Base-by-base conservation (phyloP, 2,113 vertebrate genomes). In the Sebastes fasciatus region DNA sequence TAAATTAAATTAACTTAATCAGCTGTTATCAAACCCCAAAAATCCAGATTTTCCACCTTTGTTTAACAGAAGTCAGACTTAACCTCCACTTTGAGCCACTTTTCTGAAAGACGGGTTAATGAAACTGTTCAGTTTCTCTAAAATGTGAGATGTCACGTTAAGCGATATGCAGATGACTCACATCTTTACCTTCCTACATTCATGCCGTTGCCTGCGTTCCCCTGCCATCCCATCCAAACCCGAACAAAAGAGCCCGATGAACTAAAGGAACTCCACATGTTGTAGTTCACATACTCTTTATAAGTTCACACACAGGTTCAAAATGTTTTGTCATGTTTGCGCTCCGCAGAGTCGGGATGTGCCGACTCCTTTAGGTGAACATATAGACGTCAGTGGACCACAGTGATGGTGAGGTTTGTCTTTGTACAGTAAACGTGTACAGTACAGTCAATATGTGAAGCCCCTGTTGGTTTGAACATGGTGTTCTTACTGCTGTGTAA, bases 401-500 rank as follows among this genome's bases (percentile, higher is more conserved):
- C 86, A 43, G 75, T 78, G 66, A 80, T 62, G 75, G 77, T 83
- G 84, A 84, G 16, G 71, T 81, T 79, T 49, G 84, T 91, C 49
- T 85, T 87, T 76, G 79, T 89, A 83, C 89, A 86, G 82, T 91
- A 62, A 76, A 70, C 58, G 67, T 34, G 34, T 86, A 72, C 74
- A 57, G 79, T 90, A 70, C 66, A 80, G 80, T 88, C 72, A 54
- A 52, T 68, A 42, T 81, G 85, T 88, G 76, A 81, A 79, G 63
- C 55, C 70, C 67, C 52, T 54, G 79, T 79, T 57, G 82, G 73
- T 43, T 46, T 65, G 49, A 61, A 77, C 78, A n/a, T 74, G 0
- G 55, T 79, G 77, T 75, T 87, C 49, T 43, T 60, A 46, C 63
- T 70, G 61, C 71, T 45, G 58, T 90, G 82, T 86, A 75, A 83